These are phyloP conservation scores for Synergus japonicus DNA, from an alignment of 2,888 invertebrate species.

Conservation along the genomic window DNA sequence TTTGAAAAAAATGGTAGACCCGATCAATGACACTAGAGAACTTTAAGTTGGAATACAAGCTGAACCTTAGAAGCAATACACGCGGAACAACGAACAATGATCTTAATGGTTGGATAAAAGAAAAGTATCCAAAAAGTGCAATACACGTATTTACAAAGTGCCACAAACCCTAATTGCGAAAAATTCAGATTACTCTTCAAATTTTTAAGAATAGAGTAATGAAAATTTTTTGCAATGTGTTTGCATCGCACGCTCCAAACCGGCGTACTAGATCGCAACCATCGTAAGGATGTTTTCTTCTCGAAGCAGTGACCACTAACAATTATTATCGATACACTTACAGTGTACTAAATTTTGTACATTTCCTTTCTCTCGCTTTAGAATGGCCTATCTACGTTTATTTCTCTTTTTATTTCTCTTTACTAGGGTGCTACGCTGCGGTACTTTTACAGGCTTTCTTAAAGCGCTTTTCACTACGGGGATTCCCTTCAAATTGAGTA, in stretches of 20 bases:
- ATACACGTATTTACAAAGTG: slow-evolving; percentile 39
- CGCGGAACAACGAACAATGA: slow-evolving; percentile 29
- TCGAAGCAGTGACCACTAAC: slow-evolving; percentile 69
- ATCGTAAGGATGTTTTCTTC: slow-evolving; percentile 60
- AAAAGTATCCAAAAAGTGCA: background rate
- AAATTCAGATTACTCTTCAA: background rate
- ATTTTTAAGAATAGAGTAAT: slow-evolving; percentile 12
- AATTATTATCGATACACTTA: slow-evolving; percentile 61
- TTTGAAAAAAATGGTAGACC: slow-evolving; percentile 60
- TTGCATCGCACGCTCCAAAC: slow-evolving; percentile 59
- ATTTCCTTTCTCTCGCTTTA: slow-evolving; percentile 55
- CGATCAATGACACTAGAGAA: slow-evolving; percentile 34
- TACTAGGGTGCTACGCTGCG: slow-evolving; percentile 16
- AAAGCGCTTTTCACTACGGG: slow-evolving; percentile 27
- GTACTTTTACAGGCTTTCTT: slow-evolving; percentile 31
- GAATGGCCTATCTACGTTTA: slow-evolving; percentile 58
- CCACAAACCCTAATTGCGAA: slow-evolving; percentile 25
- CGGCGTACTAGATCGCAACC: slow-evolving; percentile 76
- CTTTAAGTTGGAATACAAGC: background rate
- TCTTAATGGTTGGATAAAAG: slow-evolving; percentile 5
- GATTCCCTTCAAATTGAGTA: slow-evolving; percentile 41
- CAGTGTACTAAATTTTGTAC: slow-evolving; percentile 66
- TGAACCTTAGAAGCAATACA: slow-evolving; percentile 28
- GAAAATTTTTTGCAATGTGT: slow-evolving; percentile 29
- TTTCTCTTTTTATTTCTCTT: slow-evolving; percentile 46